A percentile compares a stretch with the other conserved stretches of the same genome.
Evolutionary conservation across 2,888 invertebrate genomes (phyloP).

Genomic region (Scaptomyza parva): DNA sequence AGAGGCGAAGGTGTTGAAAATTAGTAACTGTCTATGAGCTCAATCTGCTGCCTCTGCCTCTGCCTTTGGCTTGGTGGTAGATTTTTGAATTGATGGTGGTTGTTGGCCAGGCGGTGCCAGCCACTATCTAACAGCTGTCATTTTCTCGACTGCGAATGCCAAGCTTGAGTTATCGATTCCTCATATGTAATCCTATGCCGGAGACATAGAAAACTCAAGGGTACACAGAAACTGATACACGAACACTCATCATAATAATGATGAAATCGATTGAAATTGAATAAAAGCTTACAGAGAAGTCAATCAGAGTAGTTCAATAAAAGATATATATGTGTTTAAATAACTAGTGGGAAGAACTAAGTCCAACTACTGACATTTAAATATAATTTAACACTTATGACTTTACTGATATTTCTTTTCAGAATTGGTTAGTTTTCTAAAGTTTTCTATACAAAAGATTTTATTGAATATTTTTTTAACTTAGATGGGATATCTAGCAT

Average conservation of each 20-base stretch:
- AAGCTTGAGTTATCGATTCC: slow-evolving; percentile 47
- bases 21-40: slow-evolving; percentile 66
- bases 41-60: slow-evolving; percentile 18
- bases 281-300: too few species aligned
- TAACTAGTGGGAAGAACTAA: too few species aligned
- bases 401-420: too few species aligned
- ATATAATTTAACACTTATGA: too few species aligned
- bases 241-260: background rate
- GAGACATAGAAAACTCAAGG: background rate
- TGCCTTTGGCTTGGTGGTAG: background rate
- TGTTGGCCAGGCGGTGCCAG: slow-evolving; percentile 43
- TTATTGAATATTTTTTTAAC: too few species aligned
- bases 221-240: background rate
- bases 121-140: slow-evolving; percentile 33
- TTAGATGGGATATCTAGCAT: too few species aligned
- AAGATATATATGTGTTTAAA: too few species aligned
- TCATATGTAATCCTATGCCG: slow-evolving; percentile 11
- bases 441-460: too few species aligned
- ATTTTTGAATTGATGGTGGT: background rate
- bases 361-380: too few species aligned
- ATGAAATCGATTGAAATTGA: background rate
- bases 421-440: too few species aligned
- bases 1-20: slow-evolving; percentile 74
- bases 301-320: too few species aligned
- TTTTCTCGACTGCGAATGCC: slow-evolving; percentile 13